phyloP scores from a whole-genome alignment of 2,888 invertebrate species.

The Dilophus febrilis region DNA sequence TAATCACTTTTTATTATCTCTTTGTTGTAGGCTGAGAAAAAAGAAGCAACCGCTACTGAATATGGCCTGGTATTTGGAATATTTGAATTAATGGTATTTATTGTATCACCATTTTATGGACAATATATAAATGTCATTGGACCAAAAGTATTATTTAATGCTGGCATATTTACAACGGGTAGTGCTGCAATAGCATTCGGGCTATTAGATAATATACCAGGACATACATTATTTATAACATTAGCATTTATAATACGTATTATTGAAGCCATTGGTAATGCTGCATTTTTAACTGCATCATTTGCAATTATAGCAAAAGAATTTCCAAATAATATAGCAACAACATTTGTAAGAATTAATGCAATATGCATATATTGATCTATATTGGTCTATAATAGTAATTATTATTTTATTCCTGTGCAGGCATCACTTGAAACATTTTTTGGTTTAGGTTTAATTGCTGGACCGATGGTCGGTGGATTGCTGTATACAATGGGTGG shows the following conservation, averaged over 20 bases:
- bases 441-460: conserved; percentile 72
- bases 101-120: conserved; percentile 69
- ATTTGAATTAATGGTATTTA: conserved; percentile 67
- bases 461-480: conserved; percentile 82
- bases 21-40: conserved; percentile 44
- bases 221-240: conserved; percentile 53
- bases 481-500: conserved; percentile 64
- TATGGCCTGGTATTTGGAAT: conserved; percentile 78
- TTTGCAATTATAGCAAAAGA: conserved; percentile 78
- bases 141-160: conserved; percentile 63
- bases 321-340: conserved; percentile 70
- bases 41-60: conserved; percentile 63
- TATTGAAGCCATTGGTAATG: conserved; percentile 71
- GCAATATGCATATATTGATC: neutral
- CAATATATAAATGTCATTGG: conserved; percentile 61
- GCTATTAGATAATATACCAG: conserved; percentile 12
- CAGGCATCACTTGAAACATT: conserved; percentile 73
- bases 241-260: conserved; percentile 65
- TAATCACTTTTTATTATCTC: too few species aligned
- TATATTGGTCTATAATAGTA: neutral
- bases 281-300: conserved; percentile 69
- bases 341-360: conserved; percentile 56
- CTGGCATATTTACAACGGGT: conserved; percentile 67
- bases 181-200: conserved; percentile 70
- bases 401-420: conserved; percentile 9